Base-by-base conservation (phyloP, 2,113 vertebrate species). In the Cariama cristata region DNA sequence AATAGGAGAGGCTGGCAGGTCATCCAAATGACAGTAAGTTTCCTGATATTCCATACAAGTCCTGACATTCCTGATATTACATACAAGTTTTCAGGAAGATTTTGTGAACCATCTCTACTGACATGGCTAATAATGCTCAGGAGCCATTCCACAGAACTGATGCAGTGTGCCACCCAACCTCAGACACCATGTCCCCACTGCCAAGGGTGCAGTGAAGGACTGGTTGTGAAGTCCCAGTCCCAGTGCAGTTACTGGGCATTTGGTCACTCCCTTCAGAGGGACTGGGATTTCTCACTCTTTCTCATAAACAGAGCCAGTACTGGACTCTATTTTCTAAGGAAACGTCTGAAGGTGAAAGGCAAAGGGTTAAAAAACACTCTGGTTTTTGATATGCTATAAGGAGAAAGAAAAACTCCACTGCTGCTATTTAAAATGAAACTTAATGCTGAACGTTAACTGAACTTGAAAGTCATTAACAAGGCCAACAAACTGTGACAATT, bases 381-480 rank as follows among this genome's bases (percentile, higher is more conserved):
- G 45, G 2, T 1, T 42, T 92, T 87, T 77, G 1, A 82, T 45
- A 69, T 42, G 30, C 58, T 91, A 5, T 58, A 49, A 84, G 33
- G n/a, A 92, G 52, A 24, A 91, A 82, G 18, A 23, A 32, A 92
- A 95, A 87, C 9, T 75, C 33, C 35, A 40, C 15, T 58, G 26
- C 45, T 86, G 44, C 62, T 89, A 22, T 76, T 87, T 85, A 58
- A 88, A 97, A 87, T 58, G 8, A 85, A 94, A 79, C 53, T 56
- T 91, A 72, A 79, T 80, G 59, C 35, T 85, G 83, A 93, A 91
- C 0, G 0, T 58, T 94, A 93, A 68, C 66, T 82, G 58, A 94
- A 96, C 63, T 89, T 95, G 73, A 82, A 96, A 97, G 28, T 89
- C 66, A 95, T 97, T 95, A 95, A 82, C 45, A 66, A 68, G 58